Evolutionary conservation across 1,140 invertebrate species (phyloP).

Genomic region (Achatina immaculata): DNA sequence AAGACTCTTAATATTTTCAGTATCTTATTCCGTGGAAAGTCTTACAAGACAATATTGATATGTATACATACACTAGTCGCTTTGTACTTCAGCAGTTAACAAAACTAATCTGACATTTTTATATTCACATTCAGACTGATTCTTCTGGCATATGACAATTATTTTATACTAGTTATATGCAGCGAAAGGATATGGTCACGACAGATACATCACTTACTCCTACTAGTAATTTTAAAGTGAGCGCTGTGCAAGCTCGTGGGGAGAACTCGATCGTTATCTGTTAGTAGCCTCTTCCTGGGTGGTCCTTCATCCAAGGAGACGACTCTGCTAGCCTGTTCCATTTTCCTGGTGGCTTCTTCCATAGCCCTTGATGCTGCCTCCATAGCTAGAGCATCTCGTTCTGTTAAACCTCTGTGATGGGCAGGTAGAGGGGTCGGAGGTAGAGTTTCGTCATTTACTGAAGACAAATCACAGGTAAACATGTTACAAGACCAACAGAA

Average conservation of each 20-base stretch:
- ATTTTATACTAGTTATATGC: no score
- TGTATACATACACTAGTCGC: no score
- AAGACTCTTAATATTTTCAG: no score
- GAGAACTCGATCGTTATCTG: slow-evolving; percentile 71
- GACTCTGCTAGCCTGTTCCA: slow-evolving; percentile 65
- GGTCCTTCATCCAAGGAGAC: slow-evolving; percentile 60
- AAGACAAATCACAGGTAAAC: background rate
- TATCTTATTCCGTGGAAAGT: no score
- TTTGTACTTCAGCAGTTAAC: no score
- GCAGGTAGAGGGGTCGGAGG: slow-evolving; percentile 61
- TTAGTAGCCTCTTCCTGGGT: slow-evolving; percentile 69
- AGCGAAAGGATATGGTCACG: no score
- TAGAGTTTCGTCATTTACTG: slow-evolving; percentile 62
- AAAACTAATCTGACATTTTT: no score
- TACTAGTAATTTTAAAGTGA: slow-evolving; percentile 89
- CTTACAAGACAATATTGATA: no score
- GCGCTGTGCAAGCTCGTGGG: slow-evolving; percentile 75
- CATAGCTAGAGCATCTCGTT: slow-evolving; percentile 70
- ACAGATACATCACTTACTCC: slow-evolving; percentile 81
- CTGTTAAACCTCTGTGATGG: slow-evolving; percentile 62
- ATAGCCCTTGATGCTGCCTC: slow-evolving; percentile 69
- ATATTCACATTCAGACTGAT: no score
- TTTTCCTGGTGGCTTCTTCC: slow-evolving; percentile 69
- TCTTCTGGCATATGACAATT: no score
- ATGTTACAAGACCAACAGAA: no score